These are phyloP conservation scores for Passer montanus DNA, from an alignment of 2,113 vertebrate species.

Conservation along the genomic window DNA sequence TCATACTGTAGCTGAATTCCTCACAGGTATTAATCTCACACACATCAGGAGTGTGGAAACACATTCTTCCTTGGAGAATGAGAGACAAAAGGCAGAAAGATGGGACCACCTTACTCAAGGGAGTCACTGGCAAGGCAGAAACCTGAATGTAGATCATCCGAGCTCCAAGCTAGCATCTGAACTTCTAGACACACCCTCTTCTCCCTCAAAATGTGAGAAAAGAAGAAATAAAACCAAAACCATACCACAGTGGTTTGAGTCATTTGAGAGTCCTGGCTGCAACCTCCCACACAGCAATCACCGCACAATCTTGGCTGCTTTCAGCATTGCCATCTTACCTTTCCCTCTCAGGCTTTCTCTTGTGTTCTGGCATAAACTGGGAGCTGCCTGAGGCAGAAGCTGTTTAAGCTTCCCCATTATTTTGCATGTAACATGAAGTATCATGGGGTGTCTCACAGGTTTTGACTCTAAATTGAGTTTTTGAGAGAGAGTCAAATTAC, in stretches of 20 bases:
- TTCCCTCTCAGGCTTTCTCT: not conserved
- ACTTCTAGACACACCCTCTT: not conserved
- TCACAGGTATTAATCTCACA: not conserved
- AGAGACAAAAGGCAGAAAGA: not conserved
- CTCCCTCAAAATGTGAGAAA: slow-evolving; percentile 19
- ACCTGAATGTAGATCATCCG: not conserved
- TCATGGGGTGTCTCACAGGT: not conserved
- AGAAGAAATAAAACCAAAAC: slow-evolving; percentile 28
- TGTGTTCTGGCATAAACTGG: not conserved
- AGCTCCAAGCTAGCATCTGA: not conserved
- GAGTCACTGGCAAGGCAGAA: not conserved
- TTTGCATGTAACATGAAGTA: not conserved
- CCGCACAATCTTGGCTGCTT: not conserved
- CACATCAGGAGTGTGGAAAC: not conserved
- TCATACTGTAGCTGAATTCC: not conserved
- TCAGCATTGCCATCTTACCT: not conserved
- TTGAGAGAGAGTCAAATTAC: not conserved
- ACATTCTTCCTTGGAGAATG: not conserved
- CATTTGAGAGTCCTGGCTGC: not conserved
- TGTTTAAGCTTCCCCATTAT: not conserved
- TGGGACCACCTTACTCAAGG: not conserved
- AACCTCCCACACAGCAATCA: slow-evolving; percentile 10
- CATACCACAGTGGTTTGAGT: not conserved
- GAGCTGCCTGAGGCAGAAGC: not conserved
- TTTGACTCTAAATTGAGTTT: not conserved